A percentile compares a stretch with the other conserved stretches of the same genome.
phyloP scores from a whole-genome alignment of 1,140 invertebrate species.

The Gonatopus flavifemur region DNA sequence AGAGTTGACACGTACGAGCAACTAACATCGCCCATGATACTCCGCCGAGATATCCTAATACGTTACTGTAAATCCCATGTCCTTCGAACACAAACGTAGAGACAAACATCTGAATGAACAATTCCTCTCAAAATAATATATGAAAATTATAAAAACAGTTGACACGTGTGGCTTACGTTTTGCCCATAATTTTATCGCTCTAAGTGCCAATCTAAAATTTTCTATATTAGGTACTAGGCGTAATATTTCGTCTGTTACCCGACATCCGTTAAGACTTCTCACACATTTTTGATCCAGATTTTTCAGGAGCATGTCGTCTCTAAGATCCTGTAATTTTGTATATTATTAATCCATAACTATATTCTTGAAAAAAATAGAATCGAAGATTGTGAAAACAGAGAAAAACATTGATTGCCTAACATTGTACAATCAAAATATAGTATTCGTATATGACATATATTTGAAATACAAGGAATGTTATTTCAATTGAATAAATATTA shows the following conservation, averaged over 20 bases:
- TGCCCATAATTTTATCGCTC: constrained; percentile 98
- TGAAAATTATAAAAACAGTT: not conserved
- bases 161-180: constrained; percentile 75
- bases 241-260: constrained; percentile 98
- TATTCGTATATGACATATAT: not conserved
- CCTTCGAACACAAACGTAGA: constrained; percentile 59
- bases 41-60: constrained; percentile 95
- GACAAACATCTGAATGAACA: constrained; percentile 3
- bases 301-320: constrained; percentile 89
- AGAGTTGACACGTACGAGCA: constrained; percentile 96
- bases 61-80: constrained; percentile 98
- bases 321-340: constrained; percentile 72
- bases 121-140: not conserved
- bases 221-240: constrained; percentile 93
- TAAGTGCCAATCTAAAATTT: constrained; percentile 88
- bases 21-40: constrained; percentile 99
- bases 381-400: not conserved
- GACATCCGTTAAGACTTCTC: constrained; percentile 94
- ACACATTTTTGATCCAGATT: constrained; percentile 97
- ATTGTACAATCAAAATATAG: no score
- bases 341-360: no score
- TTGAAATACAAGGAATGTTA: not conserved
- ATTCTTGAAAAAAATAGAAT: constrained; percentile 12
- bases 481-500: no score
- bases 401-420: no score